phyloP scores from a whole-genome alignment of 37 sponge, comb jelly and placozoan genomes.

The Oopsacas minuta region DNA sequence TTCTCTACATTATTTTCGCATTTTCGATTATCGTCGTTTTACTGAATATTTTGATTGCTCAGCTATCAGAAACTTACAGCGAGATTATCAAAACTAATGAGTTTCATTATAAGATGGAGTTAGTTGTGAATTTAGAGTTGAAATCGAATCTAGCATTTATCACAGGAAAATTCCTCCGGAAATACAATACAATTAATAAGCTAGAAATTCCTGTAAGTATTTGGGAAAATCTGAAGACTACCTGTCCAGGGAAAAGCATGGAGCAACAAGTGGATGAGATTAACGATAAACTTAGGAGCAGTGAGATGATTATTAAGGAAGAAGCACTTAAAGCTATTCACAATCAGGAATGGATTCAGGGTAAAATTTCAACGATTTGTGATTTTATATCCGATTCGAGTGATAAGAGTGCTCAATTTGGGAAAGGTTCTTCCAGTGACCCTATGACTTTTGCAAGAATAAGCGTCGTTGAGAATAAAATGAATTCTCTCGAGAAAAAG shows the following conservation, averaged over 20 bases:
- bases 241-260: constrained; percentile 5
- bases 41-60: constrained; percentile 26
- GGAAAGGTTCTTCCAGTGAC: neutral
- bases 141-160: constrained; percentile 11
- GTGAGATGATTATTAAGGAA: neutral
- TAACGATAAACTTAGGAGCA: neutral
- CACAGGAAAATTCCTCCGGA: neutral
- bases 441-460: neutral
- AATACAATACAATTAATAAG: neutral
- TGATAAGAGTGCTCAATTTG: neutral
- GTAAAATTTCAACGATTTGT: neutral
- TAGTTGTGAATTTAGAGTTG: neutral
- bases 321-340: neutral
- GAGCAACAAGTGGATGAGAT: neutral
- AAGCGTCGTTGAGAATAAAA: neutral
- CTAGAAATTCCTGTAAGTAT: neutral
- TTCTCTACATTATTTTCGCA: constrained; percentile 13
- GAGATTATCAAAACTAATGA: constrained; percentile 3
- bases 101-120: neutral
- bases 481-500: neutral
- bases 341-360: neutral
- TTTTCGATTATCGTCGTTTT: constrained; percentile 22
- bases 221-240: neutral
- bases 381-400: neutral
- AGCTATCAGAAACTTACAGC: constrained; percentile 25